Evolutionary conservation across 2,888 invertebrate species (phyloP).

Genomic region (Laothoe populi): DNA sequence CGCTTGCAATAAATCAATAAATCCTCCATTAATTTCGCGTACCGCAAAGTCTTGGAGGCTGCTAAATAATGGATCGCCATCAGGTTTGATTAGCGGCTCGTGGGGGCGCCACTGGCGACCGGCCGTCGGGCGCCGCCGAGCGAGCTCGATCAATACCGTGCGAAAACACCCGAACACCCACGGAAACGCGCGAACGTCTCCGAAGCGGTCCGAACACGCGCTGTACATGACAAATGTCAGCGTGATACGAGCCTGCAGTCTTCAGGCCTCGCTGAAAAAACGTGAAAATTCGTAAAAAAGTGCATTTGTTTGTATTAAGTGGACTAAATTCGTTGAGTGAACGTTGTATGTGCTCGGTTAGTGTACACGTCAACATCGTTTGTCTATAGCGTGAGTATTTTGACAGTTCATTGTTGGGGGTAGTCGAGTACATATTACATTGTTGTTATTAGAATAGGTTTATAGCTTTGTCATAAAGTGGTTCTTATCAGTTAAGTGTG

Average conservation of each 20-base stretch:
- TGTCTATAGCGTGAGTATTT: conserved; percentile 68
- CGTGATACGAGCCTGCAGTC: conserved; percentile 72
- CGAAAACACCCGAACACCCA: conserved; percentile 48
- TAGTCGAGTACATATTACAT: conserved; percentile 8
- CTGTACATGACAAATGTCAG: conserved; percentile 80
- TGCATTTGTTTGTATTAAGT: conserved; percentile 48
- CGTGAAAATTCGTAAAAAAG: conserved; percentile 58
- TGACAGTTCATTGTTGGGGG: conserved; percentile 45
- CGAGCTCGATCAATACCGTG: conserved; percentile 65
- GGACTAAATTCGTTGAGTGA: conserved; percentile 43
- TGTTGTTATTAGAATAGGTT: conserved; percentile 5
- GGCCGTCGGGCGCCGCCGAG: conserved; percentile 72
- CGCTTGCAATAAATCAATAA: conserved; percentile 79
- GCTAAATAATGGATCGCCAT: conserved; percentile 82
- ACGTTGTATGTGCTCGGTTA: conserved; percentile 50
- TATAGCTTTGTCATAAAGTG: background rate
- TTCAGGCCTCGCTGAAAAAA: conserved; percentile 75
- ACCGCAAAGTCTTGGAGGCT: conserved; percentile 71
- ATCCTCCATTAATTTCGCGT: conserved; percentile 78
- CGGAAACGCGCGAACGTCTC: conserved; percentile 49
- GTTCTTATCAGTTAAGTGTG: background rate
- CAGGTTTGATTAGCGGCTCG: conserved; percentile 75
- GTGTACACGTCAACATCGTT: conserved; percentile 45
- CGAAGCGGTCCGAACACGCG: conserved; percentile 54
- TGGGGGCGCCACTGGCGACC: conserved; percentile 79